phyloP scores from a whole-genome alignment of 2,797 vertebrate genomes.

The Chlorospingus semifuscus region DNA sequence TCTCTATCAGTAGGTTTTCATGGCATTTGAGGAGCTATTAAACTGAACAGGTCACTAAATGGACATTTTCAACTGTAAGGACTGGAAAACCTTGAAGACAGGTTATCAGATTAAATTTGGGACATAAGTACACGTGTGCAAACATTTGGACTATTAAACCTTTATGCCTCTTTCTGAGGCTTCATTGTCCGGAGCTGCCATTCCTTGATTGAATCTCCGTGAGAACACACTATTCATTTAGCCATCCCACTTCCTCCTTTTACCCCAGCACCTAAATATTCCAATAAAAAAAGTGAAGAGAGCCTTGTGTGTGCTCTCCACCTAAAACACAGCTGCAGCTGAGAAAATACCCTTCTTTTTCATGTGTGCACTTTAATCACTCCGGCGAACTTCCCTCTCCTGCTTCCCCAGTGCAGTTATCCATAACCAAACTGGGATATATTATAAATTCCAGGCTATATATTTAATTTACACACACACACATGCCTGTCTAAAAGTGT shows the following conservation, averaged over 20 bases:
- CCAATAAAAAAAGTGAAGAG: conserved; percentile 64
- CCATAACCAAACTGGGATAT: not conserved
- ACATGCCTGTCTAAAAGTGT: not conserved
- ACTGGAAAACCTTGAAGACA: conserved; percentile 30
- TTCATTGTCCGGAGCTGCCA: conserved; percentile 52
- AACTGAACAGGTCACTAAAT: conserved; percentile 5
- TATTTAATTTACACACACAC: not conserved
- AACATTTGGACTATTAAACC: conserved; percentile 51
- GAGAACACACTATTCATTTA: conserved; percentile 55
- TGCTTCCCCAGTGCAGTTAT: conserved; percentile 7
- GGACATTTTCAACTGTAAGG: conserved; percentile 8
- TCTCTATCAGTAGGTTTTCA: not conserved
- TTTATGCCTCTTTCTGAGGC: conserved; percentile 52
- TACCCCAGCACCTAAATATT: conserved; percentile 51
- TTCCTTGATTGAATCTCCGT: conserved; percentile 50
- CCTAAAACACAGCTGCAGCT: conserved; percentile 69
- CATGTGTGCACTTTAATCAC: conserved; percentile 57
- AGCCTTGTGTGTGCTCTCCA: conserved; percentile 57
- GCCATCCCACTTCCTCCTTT: conserved; percentile 59
- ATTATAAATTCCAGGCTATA: conserved; percentile 11
- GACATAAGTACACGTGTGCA: conserved; percentile 36
- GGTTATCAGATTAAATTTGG: conserved; percentile 57
- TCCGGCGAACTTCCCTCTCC: conserved; percentile 14
- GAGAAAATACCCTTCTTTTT: conserved; percentile 64
- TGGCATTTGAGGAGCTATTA: not conserved